phyloP scores from a whole-genome alignment of 2,113 vertebrate species.

The Paedocypris sp. region DNA sequence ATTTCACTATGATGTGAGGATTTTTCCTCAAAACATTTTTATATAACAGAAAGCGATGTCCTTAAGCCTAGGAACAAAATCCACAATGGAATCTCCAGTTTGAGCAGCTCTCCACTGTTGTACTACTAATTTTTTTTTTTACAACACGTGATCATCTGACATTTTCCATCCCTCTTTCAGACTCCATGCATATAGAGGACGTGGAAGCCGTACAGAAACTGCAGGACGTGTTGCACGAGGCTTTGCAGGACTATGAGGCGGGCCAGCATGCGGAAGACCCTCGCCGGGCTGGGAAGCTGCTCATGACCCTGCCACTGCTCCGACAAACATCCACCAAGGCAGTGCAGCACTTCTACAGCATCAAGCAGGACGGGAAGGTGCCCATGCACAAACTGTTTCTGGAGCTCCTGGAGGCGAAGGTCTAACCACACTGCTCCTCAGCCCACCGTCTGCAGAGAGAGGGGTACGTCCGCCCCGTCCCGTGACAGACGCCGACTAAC shows the following conservation, averaged over 20 bases:
- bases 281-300: slow-evolving; percentile 88
- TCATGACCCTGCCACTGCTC: slow-evolving; percentile 95
- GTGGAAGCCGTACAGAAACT: slow-evolving; percentile 97
- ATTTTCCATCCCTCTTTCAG: slow-evolving; percentile 46
- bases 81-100: too few species aligned
- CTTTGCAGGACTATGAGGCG: slow-evolving; percentile 94
- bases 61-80: too few species aligned
- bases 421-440: slow-evolving; percentile 75
- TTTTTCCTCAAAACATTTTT: too few species aligned
- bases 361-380: slow-evolving; percentile 98
- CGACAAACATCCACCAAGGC: slow-evolving; percentile 98
- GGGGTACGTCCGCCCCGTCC: slow-evolving; percentile 28
- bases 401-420: slow-evolving; percentile 99
- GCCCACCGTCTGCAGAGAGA: slow-evolving; percentile 49
- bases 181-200: slow-evolving; percentile 99
- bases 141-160: too few species aligned
- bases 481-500: slow-evolving; percentile 38
- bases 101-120: too few species aligned
- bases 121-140: too few species aligned
- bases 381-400: slow-evolving; percentile 99
- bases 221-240: slow-evolving; percentile 95
- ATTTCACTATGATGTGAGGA: too few species aligned
- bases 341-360: slow-evolving; percentile 99
- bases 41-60: too few species aligned
- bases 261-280: slow-evolving; percentile 92